phyloP scores from a whole-genome alignment of 2,888 invertebrate genomes.

The Neelides folsomi region DNA sequence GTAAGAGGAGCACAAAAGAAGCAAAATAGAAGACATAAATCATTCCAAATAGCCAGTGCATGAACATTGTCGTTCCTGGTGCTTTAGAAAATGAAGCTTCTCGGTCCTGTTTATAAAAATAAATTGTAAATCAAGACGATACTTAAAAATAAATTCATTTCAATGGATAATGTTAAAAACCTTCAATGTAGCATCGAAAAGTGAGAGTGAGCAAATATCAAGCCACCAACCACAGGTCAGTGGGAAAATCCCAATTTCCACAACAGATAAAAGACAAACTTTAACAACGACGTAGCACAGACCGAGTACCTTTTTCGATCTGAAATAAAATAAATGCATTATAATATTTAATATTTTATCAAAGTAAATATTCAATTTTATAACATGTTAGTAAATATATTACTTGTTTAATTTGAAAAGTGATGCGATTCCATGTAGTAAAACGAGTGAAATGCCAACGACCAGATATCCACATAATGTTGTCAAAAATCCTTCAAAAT shows the following conservation, averaged over 20 bases:
- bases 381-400: slow-evolving; percentile 24
- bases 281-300: slow-evolving; percentile 79
- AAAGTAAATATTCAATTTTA: too few species aligned
- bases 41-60: slow-evolving; percentile 99
- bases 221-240: slow-evolving; percentile 98
- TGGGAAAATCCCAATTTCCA: slow-evolving; percentile 94
- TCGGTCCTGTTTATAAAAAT: slow-evolving; percentile 42
- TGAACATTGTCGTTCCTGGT: slow-evolving; percentile 92
- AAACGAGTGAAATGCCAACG: slow-evolving; percentile 65
- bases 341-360: background rate
- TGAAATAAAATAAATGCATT: slow-evolving; percentile 34
- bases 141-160: background rate
- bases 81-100: slow-evolving; percentile 76
- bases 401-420: slow-evolving; percentile 56
- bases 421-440: slow-evolving; percentile 71
- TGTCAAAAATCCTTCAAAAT: slow-evolving; percentile 85
- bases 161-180: slow-evolving; percentile 40
- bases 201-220: slow-evolving; percentile 86
- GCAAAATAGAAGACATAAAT: slow-evolving; percentile 98
- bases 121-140: too few species aligned
- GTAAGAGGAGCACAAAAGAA: slow-evolving; percentile 77
- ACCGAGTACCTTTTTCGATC: slow-evolving; percentile 72
- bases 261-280: slow-evolving; percentile 85
- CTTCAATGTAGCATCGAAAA: slow-evolving; percentile 77
- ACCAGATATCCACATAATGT: slow-evolving; percentile 87